Evolutionary conservation across 1,140 invertebrate genomes (phyloP), one percentile per base, ranked within the genome.

Genomic region (Drosophila nikananu): DNA sequence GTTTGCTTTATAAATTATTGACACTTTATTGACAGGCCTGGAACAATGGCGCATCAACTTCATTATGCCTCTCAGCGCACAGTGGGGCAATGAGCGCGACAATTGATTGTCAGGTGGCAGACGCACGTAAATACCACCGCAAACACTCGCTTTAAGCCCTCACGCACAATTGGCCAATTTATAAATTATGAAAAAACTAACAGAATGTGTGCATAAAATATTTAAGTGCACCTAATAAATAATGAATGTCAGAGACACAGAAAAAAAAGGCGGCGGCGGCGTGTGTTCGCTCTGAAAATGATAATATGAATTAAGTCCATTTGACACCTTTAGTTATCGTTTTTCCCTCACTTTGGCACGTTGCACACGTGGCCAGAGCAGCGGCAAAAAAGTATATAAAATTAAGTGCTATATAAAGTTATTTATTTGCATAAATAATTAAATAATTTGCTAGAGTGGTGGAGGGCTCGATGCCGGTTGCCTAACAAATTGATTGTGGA

Each of bases 1-100:
- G 86, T 90, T 90, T 90, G 86, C 78, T 90, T 82, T 90, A 90
- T 90, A 90, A 90, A 90, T 90, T 90, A 90, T 90, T 90, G 86
- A 90, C 86, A 90, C 86, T 90, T 90, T 90, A 90, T 90, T 90
- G 86, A 90, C 86, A 90, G 55, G 51, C 67, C 48, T 39, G 67
- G 64, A 71, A 78, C 70, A 76, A 60, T 57, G 44, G 49, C 65
- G 63, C 64, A 71, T 71, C 67, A 71, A 55, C 67, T 71, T 71
- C 67, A 71, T 71, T 71, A 71, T 68, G 67, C 62, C 81, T 37
- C 67, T 62, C 72, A 68, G 52, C 51, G 83, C 68, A 81, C 84
- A 89, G 82, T 84, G 81, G 82, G 48, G 52, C 82, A 77, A 46
- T 66, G 39, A 27, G 57, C n/a, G 30, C 23, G 57, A 48, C 64